Evolutionary conservation across 1,140 invertebrate species (phyloP), one percentile per base, ranked within the genome.

Genomic region (Drosophila biarmipes): DNA sequence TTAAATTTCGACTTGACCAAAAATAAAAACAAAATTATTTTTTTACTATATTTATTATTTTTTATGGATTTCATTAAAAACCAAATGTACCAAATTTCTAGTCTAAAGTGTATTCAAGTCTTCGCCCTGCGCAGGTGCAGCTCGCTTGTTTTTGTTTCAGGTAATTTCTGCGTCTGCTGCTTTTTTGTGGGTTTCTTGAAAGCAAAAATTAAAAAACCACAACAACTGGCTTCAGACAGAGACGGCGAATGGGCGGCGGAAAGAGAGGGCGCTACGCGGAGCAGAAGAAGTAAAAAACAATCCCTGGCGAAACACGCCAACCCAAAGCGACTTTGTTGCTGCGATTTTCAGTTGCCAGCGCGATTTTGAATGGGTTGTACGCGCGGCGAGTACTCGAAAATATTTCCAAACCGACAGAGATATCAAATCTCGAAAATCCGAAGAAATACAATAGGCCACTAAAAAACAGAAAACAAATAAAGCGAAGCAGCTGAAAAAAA

Each of bases 311-410:
- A 87, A 84, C 84, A 89, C 76, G 85, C 84, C 76, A 87, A 87
- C 84, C 79, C 82, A 86, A 43, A 84, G 82, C 75, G 84, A 89
- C 85, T 87, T 89, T 87, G 84, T 87, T 87, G 84, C 79, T 89
- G 84, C 75, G 79, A 67, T 79, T 89, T 85, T 87, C 79, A 87
- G 84, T 87, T 87, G 84, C 84, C 76, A 87, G 72, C 84, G 84
- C 79, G 84, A 89, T 87, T 87, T 87, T 87, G 84, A 87, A 84
- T 87, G 84, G 84, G 76, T 87, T 84, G 84, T 73, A 87, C 85
- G 84, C 79, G 74, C 53, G 73, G 81, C 73, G 64, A 81, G 55
- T 66, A 73, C 69, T 62, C 31, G 46, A 80, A 57, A 69, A 48
- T 34, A 40, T 48, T 12, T 21, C 37, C 31, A 46, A 62, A 27